These are phyloP conservation scores for Carassius carassius DNA, from an alignment of 2,113 vertebrate genomes.

Conservation along the genomic window DNA sequence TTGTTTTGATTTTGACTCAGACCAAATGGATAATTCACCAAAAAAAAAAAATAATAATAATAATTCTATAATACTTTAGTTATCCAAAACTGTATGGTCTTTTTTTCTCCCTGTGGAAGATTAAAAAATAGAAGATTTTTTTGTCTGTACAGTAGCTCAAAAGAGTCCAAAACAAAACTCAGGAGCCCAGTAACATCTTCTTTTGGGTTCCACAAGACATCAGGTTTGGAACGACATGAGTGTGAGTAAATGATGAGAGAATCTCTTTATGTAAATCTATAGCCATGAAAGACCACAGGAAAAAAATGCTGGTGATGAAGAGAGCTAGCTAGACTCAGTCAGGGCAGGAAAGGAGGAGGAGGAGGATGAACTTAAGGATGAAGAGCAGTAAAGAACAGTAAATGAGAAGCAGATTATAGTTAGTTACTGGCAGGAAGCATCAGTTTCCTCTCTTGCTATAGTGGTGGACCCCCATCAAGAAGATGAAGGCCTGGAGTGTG, in stretches of 20 bases:
- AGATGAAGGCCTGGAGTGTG: conserved; percentile 44
- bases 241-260: not conserved
- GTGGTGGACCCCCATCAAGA: conserved; percentile 47
- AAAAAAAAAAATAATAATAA: no score
- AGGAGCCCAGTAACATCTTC: not conserved
- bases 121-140: no score
- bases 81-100: not conserved
- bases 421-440: conserved; percentile 59
- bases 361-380: conserved; percentile 20
- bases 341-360: not conserved
- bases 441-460: conserved; percentile 43
- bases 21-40: not conserved
- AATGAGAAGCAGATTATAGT: conserved; percentile 58
- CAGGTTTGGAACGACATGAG: not conserved
- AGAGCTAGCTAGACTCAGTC: not conserved
- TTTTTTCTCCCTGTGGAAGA: not conserved
- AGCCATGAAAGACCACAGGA: not conserved
- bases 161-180: not conserved
- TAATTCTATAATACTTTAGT: no score
- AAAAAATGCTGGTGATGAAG: not conserved
- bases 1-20: conserved; percentile 8
- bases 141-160: not conserved
- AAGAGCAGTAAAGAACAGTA: conserved; percentile 54
- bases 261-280: not conserved
- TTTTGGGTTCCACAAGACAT: not conserved